phyloP scores from a whole-genome alignment of 2,888 invertebrate species.

The Volucella inflata region DNA sequence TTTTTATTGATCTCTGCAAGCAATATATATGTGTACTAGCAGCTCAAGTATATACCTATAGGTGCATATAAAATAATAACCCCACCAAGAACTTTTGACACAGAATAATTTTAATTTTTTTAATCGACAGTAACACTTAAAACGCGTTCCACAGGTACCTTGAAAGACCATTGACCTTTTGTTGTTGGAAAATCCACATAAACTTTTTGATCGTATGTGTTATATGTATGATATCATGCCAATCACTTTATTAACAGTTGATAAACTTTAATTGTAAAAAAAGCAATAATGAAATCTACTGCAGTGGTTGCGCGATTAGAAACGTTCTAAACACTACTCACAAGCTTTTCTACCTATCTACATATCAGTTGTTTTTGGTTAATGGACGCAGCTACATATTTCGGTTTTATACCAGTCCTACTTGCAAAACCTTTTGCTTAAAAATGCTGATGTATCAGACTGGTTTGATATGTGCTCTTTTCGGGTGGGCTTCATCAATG shows the following conservation, averaged over 20 bases:
- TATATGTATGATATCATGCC: constrained; percentile 15
- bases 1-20: constrained; percentile 27
- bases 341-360: not conserved
- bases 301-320: constrained; percentile 19
- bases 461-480: not conserved
- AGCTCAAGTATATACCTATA: too few species aligned
- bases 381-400: not conserved
- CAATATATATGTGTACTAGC: not conserved
- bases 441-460: not conserved
- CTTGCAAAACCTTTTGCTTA: not conserved
- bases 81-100: constrained; percentile 6
- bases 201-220: not conserved
- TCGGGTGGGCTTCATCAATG: not conserved
- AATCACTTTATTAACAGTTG: constrained; percentile 36
- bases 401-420: not conserved
- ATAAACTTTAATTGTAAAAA: constrained; percentile 26
- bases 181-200: not conserved
- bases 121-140: constrained; percentile 14
- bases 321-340: constrained; percentile 1
- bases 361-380: constrained; percentile 4
- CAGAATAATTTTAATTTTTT: constrained; percentile 20
- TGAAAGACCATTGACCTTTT: constrained; percentile 1
- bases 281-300: constrained; percentile 12
- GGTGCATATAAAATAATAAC: too few species aligned
- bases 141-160: constrained; percentile 1